Percentiles rank a stretch among this genome's conserved stretches.
phyloP scores from a whole-genome alignment of 2,113 vertebrate genomes.

The Collichthys lucidus region DNA sequence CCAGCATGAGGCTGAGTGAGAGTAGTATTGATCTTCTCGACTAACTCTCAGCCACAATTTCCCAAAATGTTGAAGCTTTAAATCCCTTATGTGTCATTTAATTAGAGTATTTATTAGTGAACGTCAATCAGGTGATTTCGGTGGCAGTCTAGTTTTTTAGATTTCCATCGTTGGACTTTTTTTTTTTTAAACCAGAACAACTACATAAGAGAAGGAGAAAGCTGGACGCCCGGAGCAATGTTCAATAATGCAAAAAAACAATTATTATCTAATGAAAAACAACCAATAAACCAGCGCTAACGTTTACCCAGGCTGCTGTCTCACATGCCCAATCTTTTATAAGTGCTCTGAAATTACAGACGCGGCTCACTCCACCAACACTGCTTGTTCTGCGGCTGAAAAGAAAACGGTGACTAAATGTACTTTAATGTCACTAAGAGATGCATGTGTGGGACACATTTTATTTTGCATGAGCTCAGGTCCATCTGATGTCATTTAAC shows the following conservation, averaged over 20 bases:
- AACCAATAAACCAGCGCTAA: background rate
- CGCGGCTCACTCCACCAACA: background rate
- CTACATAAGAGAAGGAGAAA: background rate
- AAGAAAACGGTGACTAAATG: background rate
- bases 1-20: background rate
- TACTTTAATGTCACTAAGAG: conserved; percentile 15
- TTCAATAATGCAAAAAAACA: background rate
- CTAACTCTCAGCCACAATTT: background rate
- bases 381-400: background rate
- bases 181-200: background rate
- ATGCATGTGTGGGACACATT: background rate
- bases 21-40: background rate
- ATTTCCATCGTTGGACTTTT: background rate
- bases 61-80: background rate
- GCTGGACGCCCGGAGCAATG: background rate
- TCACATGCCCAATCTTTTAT: background rate
- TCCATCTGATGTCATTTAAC: conserved; percentile 33
- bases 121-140: too few species aligned
- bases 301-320: background rate
- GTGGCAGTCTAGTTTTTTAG: too few species aligned
- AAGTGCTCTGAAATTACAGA: background rate
- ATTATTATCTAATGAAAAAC: background rate
- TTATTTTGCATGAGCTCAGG: conserved; percentile 36
- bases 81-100: background rate
- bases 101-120: too few species aligned